Percentiles rank a stretch among this genome's conserved stretches.
phyloP scores from a whole-genome alignment of 2,888 invertebrate genomes.

The Synergus laeviventris region DNA sequence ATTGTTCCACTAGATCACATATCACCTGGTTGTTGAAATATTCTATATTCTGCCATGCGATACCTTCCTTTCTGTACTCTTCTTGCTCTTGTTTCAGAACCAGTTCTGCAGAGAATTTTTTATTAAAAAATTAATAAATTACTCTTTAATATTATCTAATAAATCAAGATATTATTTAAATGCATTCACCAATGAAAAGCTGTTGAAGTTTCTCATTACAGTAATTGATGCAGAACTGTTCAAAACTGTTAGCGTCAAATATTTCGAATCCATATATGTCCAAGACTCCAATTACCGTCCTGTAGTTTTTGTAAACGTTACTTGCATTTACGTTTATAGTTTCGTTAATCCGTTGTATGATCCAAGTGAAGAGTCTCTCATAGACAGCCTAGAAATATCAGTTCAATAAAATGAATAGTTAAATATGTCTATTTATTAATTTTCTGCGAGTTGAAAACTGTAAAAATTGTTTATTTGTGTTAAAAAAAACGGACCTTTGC shows the following conservation, averaged over 20 bases:
- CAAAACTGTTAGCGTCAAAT: constrained; percentile 97
- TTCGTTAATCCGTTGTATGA: constrained; percentile 93
- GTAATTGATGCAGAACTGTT: constrained; percentile 99
- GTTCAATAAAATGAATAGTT: constrained; percentile 51
- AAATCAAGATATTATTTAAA: not conserved
- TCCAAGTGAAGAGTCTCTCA: constrained; percentile 95
- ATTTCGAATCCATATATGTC: constrained; percentile 99
- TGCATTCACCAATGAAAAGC: constrained; percentile 90
- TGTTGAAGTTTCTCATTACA: constrained; percentile 99
- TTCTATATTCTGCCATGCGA: constrained; percentile 95
- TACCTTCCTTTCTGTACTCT: constrained; percentile 96
- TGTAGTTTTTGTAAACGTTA: constrained; percentile 78
- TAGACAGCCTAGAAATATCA: constrained; percentile 84
- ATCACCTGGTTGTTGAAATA: constrained; percentile 98
- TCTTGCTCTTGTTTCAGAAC: constrained; percentile 99
- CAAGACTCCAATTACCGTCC: constrained; percentile 93
- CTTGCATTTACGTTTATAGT: constrained; percentile 88
- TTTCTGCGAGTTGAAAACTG: not conserved
- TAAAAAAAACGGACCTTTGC: constrained; percentile 82
- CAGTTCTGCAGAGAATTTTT: constrained; percentile 82
- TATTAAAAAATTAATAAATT: not conserved
- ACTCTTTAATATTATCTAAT: not conserved
- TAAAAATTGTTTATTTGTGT: not conserved
- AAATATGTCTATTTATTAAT: not conserved
- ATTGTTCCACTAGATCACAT: constrained; percentile 96